A percentile compares a stretch with the other conserved stretches of the same genome.
These are phyloP conservation scores for Dolichallabes microphthalmus DNA, from an alignment of 2,113 vertebrate species.

Conservation along the genomic window DNA sequence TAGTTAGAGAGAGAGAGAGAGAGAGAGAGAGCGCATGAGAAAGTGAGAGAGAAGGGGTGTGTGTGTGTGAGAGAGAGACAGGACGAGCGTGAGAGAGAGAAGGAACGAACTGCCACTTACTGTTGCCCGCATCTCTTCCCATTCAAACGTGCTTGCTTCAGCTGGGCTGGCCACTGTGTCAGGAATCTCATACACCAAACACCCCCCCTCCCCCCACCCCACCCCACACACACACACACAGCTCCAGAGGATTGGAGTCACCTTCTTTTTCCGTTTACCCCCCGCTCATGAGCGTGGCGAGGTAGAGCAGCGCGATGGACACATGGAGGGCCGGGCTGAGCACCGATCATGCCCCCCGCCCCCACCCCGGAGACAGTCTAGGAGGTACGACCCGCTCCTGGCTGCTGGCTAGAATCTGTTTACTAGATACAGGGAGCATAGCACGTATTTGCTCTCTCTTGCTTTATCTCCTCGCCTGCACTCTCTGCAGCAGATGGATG, in stretches of 20 bases:
- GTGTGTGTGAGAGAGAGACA: background rate
- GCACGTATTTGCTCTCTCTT: constrained; percentile 69
- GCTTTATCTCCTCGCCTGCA: constrained; percentile 66
- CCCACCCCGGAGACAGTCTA: constrained; percentile 42
- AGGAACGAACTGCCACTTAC: constrained; percentile 79
- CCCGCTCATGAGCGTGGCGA: constrained; percentile 63
- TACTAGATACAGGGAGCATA: constrained; percentile 65
- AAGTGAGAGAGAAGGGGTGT: background rate
- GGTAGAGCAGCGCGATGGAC: constrained; percentile 56
- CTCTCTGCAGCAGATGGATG: constrained; percentile 62
- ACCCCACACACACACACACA: background rate
- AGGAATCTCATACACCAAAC: constrained; percentile 40
- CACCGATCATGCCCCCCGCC: constrained; percentile 34
- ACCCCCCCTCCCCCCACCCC: background rate
- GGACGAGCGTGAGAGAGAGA: constrained; percentile 35
- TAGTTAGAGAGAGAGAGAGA: background rate
- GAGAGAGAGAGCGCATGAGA: background rate
- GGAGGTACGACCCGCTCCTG: constrained; percentile 34
- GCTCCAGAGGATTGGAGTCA: constrained; percentile 63
- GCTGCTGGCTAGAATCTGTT: constrained; percentile 42
- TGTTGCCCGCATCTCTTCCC: constrained; percentile 85
- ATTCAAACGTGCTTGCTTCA: constrained; percentile 72
- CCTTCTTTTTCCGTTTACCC: constrained; percentile 63
- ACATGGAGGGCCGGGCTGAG: constrained; percentile 60
- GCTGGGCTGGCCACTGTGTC: constrained; percentile 66